These are phyloP conservation scores for Myathropa florea DNA, from an alignment of 2,888 invertebrate genomes.

Conservation along the genomic window DNA sequence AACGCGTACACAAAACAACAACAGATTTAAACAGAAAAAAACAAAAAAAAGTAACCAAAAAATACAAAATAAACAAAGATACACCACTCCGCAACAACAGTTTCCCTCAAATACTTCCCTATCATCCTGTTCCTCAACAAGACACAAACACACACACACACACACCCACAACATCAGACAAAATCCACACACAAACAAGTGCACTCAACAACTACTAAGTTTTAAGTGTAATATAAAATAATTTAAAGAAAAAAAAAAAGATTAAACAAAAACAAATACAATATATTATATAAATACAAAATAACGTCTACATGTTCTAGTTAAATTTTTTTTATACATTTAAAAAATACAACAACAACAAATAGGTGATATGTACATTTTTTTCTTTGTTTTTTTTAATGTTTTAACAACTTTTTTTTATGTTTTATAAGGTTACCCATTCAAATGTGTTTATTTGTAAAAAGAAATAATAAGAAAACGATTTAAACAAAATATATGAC, in stretches of 20 bases:
- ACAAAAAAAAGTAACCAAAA: conserved; percentile 33
- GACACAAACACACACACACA: not conserved
- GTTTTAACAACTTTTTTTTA: conserved; percentile 20
- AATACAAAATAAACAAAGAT: conserved; percentile 15
- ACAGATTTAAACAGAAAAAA: not conserved
- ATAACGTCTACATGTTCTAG: conserved; percentile 47
- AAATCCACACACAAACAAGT: not conserved
- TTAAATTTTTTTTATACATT: conserved; percentile 51
- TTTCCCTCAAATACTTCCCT: not conserved
- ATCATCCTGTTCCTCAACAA: not conserved
- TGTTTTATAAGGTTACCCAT: conserved; percentile 48
- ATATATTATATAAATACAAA: conserved; percentile 5
- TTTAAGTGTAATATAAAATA: conserved; percentile 55
- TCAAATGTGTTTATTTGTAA: conserved; percentile 53
- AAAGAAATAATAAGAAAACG: conserved; percentile 23
- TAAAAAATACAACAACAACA: conserved; percentile 29
- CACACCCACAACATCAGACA: not conserved
- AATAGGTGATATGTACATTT: conserved; percentile 70
- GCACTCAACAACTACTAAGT: conserved; percentile 32
- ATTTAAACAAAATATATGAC: not conserved
- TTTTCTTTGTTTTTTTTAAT: conserved; percentile 27
- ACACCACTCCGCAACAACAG: conserved; percentile 7
- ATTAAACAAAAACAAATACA: too few relatives aligned
- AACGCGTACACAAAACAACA: conserved; percentile 27
- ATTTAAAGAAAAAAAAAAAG: conserved; percentile 6